Percentiles rank a stretch among this genome's conserved stretches.
These are phyloP conservation scores for Ruditapes philippinarum DNA, from an alignment of 1,140 invertebrate genomes.

Conservation along the genomic window DNA sequence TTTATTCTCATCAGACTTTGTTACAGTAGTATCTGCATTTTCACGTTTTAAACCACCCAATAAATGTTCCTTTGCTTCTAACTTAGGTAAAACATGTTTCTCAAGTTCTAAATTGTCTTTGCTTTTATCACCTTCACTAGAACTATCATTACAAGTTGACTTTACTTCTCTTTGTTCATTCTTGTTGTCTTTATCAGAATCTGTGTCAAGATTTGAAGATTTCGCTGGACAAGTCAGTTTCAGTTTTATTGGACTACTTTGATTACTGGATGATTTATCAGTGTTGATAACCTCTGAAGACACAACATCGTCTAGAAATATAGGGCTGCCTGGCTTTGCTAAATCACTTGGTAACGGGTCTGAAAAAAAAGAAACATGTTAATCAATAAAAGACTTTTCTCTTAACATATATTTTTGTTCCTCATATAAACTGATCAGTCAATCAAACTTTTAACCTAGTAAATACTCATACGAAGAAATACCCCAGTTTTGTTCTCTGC, in stretches of 20 bases:
- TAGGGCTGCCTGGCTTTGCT: slow-evolving; percentile 68
- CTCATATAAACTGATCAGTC: too few species aligned
- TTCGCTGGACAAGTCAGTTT: not conserved
- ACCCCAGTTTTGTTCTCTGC: too few species aligned
- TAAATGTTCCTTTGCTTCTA: too few species aligned
- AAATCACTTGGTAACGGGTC: slow-evolving; percentile 82
- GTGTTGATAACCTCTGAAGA: slow-evolving; percentile 80
- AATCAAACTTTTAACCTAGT: too few species aligned
- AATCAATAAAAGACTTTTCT: too few species aligned
- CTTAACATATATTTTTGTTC: too few species aligned
- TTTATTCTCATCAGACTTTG: not conserved
- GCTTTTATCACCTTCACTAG: not conserved
- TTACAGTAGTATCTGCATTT: not conserved
- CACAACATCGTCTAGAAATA: slow-evolving; percentile 80
- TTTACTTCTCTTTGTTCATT: not conserved
- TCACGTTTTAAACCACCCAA: not conserved
- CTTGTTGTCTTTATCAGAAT: not conserved
- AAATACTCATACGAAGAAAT: too few species aligned
- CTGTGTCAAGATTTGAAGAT: not conserved
- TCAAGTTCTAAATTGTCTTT: not conserved
- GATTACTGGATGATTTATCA: not conserved
- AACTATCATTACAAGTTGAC: not conserved
- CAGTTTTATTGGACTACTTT: not conserved
- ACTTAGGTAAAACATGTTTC: too few species aligned
- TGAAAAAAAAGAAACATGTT: slow-evolving; percentile 74